These are phyloP conservation scores for Clostera curtula DNA, from an alignment of 2,888 invertebrate genomes.

Conservation along the genomic window DNA sequence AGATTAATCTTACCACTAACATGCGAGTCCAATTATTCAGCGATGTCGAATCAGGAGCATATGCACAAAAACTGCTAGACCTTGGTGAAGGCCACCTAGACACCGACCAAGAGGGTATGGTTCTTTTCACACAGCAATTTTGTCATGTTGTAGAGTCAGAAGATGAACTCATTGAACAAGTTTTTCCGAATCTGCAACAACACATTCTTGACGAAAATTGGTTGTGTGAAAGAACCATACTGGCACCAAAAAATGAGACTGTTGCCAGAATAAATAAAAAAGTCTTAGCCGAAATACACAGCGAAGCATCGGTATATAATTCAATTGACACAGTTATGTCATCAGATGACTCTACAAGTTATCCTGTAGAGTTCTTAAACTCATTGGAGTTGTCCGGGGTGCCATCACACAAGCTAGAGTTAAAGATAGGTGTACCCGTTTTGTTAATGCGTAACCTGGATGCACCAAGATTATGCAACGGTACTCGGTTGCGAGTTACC, in stretches of 20 bases:
- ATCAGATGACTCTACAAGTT: constrained; percentile 7
- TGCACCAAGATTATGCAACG: constrained; percentile 18
- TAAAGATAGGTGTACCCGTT: constrained; percentile 17
- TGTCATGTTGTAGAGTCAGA: constrained; percentile 9
- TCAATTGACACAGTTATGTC: constrained; percentile 19
- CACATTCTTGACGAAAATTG: constrained; percentile 18
- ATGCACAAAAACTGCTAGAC: constrained; percentile 9
- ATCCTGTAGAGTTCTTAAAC: constrained; percentile 23
- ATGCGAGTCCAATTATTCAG: constrained; percentile 21
- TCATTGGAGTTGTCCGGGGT: constrained; percentile 22
- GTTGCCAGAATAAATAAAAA: constrained; percentile 22
- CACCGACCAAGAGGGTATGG: constrained; percentile 18
- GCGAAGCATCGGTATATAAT: constrained; percentile 12
- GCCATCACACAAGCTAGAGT: constrained; percentile 5
- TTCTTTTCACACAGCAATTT: constrained; percentile 19
- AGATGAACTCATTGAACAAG: constrained; percentile 16
- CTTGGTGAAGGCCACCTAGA: constrained; percentile 19
- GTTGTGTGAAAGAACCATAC: constrained; percentile 19
- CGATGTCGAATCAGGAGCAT: constrained; percentile 17
- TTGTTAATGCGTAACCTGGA: constrained; percentile 18
- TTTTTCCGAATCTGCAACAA: constrained; percentile 19
- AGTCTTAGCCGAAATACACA: constrained; percentile 14
- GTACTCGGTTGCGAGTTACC: constrained; percentile 3
- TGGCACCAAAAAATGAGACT: constrained; percentile 21
- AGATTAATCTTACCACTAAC: constrained; percentile 15